Conservation (phyloP, 2,113 vertebrate genomes). For the Cryptoleucopteryx plumbea region DNA sequence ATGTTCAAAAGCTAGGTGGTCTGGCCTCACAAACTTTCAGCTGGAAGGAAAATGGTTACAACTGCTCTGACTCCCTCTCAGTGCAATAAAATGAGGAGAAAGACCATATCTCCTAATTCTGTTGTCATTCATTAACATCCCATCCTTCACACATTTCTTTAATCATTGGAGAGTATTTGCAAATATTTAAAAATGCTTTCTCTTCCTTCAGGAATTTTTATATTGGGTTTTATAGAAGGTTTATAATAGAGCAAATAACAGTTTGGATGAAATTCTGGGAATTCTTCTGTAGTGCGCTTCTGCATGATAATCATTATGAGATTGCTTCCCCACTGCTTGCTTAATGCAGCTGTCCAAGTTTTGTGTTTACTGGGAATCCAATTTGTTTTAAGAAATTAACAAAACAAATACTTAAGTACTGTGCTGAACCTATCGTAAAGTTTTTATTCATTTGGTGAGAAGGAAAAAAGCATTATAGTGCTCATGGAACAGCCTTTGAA, state of each 20-base stretch:
- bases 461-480: slow-evolving; percentile 25
- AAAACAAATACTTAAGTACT: slow-evolving; percentile 75
- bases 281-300: slow-evolving; percentile 65
- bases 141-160: slow-evolving; percentile 58
- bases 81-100: not conserved
- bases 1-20: not conserved
- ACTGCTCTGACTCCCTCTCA: not conserved
- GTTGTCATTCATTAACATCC: not conserved
- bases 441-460: slow-evolving; percentile 73
- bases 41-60: not conserved
- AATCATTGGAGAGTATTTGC: slow-evolving; percentile 68
- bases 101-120: not conserved
- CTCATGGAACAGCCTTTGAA: slow-evolving; percentile 60
- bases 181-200: slow-evolving; percentile 68
- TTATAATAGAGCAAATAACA: slow-evolving; percentile 77
- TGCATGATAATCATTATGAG: slow-evolving; percentile 70
- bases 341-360: slow-evolving; percentile 73
- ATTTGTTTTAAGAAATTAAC: slow-evolving; percentile 81
- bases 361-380: slow-evolving; percentile 74
- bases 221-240: slow-evolving; percentile 72
- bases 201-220: slow-evolving; percentile 76
- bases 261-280: slow-evolving; percentile 77
- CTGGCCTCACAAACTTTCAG: not conserved
- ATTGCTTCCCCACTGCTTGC: slow-evolving; percentile 76
- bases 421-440: slow-evolving; percentile 65